Evolutionary conservation across 2,888 invertebrate species (phyloP), one percentile per base, ranked within the genome.

Genomic region (Phyllotreta striolata): DNA sequence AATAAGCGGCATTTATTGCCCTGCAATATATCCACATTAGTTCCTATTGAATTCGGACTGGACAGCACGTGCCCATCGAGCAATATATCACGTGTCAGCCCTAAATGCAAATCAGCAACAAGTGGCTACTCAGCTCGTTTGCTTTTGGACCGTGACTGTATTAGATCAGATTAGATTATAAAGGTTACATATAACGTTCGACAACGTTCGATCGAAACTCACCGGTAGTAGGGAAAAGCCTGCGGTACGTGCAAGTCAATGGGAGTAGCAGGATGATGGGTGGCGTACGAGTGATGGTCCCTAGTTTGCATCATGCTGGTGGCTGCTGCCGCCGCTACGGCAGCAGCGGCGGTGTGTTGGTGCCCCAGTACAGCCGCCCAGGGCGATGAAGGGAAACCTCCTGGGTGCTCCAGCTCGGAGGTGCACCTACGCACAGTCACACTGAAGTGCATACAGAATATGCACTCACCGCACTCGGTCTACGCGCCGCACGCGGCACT

Each of bases 211-310:
- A 24, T 24, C 39, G 38, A 14, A 52, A 61, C 88, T 85, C 79
- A 94, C 93, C 93, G 90, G 85, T 95, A 95, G 83, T 94, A 95
- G 64, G 93, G 92, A 82, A 94, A 94, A 74, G 92, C 93, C 81
- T 94, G 95, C 55, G 94, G 92, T 81, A 95, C 93, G 83, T 95
- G 95, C 74, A 95, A 87, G 82, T 95, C 95, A 93, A 95, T 94
- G 57, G 94, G 93, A 68, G 83, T 82, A 66, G 80, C 77, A 41
- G 80, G 81, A 68, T 82, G 82, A 80, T 86, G 83, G 80, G 88
- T 84, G 84, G 88, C 88, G 76, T 84, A 88, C 71, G 80, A 80
- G 64, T 81, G 80, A 63, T 79, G 79, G 66, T 79, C 79, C 77
- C 84, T 84, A 74, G 81, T 82, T 55, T 66, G 57, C 82, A 81